phyloP scores from a whole-genome alignment of 37 sponge, comb jelly and placozoan genomes.

The Theonella swinhoei region DNA sequence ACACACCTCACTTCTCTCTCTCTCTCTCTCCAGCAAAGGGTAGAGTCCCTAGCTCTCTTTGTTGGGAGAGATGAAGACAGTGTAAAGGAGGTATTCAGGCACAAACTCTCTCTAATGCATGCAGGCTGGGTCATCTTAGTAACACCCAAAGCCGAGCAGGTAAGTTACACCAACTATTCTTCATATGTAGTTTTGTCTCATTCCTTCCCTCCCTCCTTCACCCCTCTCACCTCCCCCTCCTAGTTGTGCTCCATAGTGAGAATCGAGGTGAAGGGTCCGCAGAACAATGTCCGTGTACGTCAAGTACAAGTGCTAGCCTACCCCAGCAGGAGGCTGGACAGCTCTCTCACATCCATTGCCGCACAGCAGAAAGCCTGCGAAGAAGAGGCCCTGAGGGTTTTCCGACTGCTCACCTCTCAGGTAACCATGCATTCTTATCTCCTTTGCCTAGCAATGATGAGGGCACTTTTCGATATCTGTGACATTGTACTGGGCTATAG shows the following conservation, averaged over 20 bases:
- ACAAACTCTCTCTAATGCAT: slow-evolving; percentile 57
- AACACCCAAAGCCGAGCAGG: not conserved
- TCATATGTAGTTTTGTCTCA: too few species aligned
- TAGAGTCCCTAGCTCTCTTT: slow-evolving; percentile 30
- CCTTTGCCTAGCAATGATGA: too few species aligned
- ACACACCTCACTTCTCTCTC: not conserved
- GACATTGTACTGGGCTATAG: too few species aligned
- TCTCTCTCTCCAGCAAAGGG: slow-evolving; percentile 52
- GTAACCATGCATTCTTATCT: too few species aligned
- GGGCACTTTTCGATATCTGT: too few species aligned
- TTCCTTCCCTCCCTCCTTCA: not conserved
- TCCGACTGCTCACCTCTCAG: slow-evolving; percentile 91
- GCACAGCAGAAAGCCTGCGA: slow-evolving; percentile 87
- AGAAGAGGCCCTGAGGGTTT: slow-evolving; percentile 82
- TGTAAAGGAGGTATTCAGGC: slow-evolving; percentile 53
- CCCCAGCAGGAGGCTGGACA: slow-evolving; percentile 32
- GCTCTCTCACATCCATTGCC: slow-evolving; percentile 31
- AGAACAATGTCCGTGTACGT: slow-evolving; percentile 76
- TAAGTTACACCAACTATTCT: not conserved
- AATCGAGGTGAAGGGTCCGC: slow-evolving; percentile 71
- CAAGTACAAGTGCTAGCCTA: slow-evolving; percentile 70
- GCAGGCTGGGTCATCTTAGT: slow-evolving; percentile 66
- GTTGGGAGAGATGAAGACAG: slow-evolving; percentile 54
- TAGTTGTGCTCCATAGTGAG: slow-evolving; percentile 45
- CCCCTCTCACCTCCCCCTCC: slow-evolving; percentile 7